Conservation (phyloP, 2,888 invertebrate species). For the Patella ulyssiponensis region DNA sequence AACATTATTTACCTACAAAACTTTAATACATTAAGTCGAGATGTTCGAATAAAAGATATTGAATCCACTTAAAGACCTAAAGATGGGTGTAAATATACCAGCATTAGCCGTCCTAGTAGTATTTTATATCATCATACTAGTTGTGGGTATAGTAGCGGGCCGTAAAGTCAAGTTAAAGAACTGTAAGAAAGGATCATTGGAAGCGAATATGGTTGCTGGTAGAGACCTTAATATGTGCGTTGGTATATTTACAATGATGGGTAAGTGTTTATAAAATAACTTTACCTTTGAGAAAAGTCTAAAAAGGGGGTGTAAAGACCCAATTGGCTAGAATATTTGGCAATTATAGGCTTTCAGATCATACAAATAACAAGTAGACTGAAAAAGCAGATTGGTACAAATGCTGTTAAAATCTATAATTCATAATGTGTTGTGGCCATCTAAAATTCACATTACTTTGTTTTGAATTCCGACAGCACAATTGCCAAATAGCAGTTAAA, state of each 20-base stretch:
- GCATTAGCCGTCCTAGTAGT: conserved; percentile 53
- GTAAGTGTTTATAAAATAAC: conserved; percentile 40
- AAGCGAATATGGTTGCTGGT: conserved; percentile 62
- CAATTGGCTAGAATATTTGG: neutral
- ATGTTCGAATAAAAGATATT: too few species aligned
- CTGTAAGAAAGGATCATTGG: conserved; percentile 39
- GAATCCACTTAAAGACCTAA: neutral
- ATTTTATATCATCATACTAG: conserved; percentile 59
- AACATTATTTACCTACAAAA: too few species aligned
- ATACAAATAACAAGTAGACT: neutral
- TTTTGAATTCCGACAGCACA: too few species aligned
- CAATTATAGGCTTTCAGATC: neutral
- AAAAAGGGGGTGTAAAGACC: neutral
- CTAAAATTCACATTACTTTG: too few species aligned
- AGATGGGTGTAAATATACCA: conserved; percentile 43
- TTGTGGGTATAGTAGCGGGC: conserved; percentile 60
- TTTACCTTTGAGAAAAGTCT: neutral
- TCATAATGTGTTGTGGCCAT: too few species aligned
- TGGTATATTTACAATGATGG: conserved; percentile 69
- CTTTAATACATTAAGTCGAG: too few species aligned
- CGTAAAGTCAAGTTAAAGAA: conserved; percentile 44
- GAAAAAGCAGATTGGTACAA: neutral
- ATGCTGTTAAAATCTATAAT: too few species aligned
- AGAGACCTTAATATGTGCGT: conserved; percentile 58
- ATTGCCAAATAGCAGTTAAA: too few species aligned